Conservation (phyloP, 2,797 vertebrate genomes). For the Salarias fasciatus region DNA sequence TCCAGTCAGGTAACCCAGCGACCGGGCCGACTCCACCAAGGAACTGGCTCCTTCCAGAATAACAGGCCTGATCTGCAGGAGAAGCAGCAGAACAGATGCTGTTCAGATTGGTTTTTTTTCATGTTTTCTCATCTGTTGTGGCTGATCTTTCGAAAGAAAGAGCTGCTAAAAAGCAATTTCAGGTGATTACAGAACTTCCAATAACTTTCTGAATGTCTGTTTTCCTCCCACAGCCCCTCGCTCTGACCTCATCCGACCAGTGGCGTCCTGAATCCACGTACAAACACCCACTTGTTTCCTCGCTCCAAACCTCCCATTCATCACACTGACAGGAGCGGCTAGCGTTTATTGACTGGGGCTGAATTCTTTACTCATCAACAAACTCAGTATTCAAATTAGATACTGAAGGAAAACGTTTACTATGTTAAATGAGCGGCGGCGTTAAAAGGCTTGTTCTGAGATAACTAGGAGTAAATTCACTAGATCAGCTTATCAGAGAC, state of each 20-base stretch:
- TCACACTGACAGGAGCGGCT: slow-evolving; percentile 70
- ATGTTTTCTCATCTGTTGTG: slow-evolving; percentile 23
- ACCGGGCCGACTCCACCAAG: slow-evolving; percentile 85
- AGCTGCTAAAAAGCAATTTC: no score
- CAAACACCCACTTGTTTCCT: slow-evolving; percentile 60
- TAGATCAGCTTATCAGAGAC: slow-evolving; percentile 37
- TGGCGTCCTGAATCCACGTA: slow-evolving; percentile 50
- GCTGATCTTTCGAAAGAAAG: no score
- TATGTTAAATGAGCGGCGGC: slow-evolving; percentile 53
- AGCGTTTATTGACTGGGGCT: slow-evolving; percentile 72
- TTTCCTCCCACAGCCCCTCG: slow-evolving; percentile 54
- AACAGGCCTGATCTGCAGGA: slow-evolving; percentile 87
- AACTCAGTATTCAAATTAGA: slow-evolving; percentile 65
- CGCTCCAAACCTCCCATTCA: slow-evolving; percentile 65
- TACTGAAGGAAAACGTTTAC: slow-evolving; percentile 54
- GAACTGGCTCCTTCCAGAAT: slow-evolving; percentile 85
- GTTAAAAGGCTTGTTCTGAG: slow-evolving; percentile 47
- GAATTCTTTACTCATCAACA: slow-evolving; percentile 56
- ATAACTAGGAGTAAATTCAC: slow-evolving; percentile 26
- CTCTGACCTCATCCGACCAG: slow-evolving; percentile 63
- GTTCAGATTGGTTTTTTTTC: no score
- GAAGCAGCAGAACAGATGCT: no score
- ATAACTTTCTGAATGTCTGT: not conserved
- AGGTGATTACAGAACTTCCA: not conserved
- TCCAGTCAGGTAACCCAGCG: slow-evolving; percentile 78